These are phyloP conservation scores for Bagarius yarrelli DNA, from an alignment of 2,113 vertebrate species.

Conservation along the genomic window DNA sequence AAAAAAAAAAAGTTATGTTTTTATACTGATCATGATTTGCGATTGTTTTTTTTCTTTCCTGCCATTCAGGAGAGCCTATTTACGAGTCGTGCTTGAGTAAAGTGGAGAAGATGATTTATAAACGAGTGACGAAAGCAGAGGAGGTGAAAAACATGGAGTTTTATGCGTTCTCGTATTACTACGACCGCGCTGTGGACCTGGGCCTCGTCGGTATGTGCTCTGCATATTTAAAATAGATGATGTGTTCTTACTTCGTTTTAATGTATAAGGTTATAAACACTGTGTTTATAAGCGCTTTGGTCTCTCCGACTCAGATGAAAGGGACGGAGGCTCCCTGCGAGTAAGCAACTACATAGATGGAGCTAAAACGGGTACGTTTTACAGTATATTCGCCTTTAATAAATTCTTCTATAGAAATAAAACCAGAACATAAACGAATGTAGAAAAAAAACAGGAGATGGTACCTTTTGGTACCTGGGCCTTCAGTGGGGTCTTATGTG, in stretches of 20 bases:
- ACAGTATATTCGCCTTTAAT: not conserved
- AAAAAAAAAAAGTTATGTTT: too few relatives aligned
- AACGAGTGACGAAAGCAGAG: constrained; percentile 71
- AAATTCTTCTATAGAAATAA: too few relatives aligned
- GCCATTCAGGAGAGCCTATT: constrained; percentile 67
- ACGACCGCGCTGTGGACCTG: constrained; percentile 82
- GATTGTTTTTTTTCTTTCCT: too few relatives aligned
- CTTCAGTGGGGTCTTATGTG: too few relatives aligned
- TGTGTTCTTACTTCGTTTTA: not conserved
- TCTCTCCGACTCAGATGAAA: constrained; percentile 68
- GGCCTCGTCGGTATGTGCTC: constrained; percentile 77
- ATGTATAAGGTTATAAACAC: not conserved
- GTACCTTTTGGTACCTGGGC: too few relatives aligned
- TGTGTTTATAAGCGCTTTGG: too few relatives aligned
- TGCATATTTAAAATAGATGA: not conserved
- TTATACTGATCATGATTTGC: too few relatives aligned
- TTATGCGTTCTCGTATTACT: constrained; percentile 93
- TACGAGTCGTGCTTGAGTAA: constrained; percentile 77
- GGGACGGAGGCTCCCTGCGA: constrained; percentile 74
- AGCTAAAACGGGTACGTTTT: constrained; percentile 77
- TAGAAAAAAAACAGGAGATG: too few relatives aligned
- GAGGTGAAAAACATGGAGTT: constrained; percentile 78
- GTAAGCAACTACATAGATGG: constrained; percentile 77
- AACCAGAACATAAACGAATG: too few relatives aligned
- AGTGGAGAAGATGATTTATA: constrained; percentile 79